phyloP scores from a whole-genome alignment of 2,888 invertebrate species.

The Thymelicus lineola region DNA sequence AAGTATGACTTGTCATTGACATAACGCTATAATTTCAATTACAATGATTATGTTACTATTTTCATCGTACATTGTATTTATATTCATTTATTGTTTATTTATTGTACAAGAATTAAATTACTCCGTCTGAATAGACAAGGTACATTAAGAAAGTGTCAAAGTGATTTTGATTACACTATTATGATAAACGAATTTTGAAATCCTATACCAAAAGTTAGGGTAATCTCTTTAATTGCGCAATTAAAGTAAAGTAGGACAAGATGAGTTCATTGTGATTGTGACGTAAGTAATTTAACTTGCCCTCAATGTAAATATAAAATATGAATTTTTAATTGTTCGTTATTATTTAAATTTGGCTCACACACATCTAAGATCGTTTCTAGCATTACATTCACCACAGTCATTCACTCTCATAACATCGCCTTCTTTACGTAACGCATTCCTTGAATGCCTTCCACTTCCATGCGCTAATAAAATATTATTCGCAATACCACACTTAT shows the following conservation, averaged over 20 bases:
- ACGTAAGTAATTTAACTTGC: constrained; percentile 11
- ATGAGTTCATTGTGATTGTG: constrained; percentile 25
- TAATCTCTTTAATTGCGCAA: background rate
- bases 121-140: no score
- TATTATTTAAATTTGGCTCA: constrained; percentile 30
- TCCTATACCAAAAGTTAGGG: background rate
- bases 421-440: constrained; percentile 28
- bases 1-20: no score
- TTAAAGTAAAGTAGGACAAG: constrained; percentile 6
- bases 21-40: no score
- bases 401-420: constrained; percentile 22
- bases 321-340: constrained; percentile 31
- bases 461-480: constrained; percentile 10
- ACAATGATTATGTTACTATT: no score
- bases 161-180: background rate
- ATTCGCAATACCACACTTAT: background rate
- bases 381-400: constrained; percentile 33
- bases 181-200: background rate
- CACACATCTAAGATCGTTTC: constrained; percentile 21
- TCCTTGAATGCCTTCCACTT: constrained; percentile 14
- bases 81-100: no score
- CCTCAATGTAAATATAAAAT: constrained; percentile 27
- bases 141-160: no score
- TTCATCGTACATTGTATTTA: no score
- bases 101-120: no score